Conservation (phyloP, 2,888 invertebrate species). For the Crocallis elinguaria region DNA sequence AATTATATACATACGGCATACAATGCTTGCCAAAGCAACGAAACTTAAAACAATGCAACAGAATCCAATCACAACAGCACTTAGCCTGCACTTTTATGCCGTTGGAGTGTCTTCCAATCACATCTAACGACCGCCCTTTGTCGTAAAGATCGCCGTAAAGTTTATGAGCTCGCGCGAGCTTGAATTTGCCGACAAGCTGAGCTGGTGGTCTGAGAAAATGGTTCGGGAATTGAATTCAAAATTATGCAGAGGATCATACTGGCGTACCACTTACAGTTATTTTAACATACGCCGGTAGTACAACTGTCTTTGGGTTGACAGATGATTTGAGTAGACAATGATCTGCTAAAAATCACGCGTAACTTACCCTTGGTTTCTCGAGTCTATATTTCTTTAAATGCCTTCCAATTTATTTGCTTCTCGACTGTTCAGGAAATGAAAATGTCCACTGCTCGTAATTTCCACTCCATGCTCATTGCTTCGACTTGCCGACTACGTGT, state of each 20-base stretch:
- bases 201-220: constrained; percentile 14
- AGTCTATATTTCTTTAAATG: neutral
- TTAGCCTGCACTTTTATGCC: constrained; percentile 26
- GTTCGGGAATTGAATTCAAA: neutral
- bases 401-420: neutral
- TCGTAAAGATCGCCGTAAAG: constrained; percentile 34
- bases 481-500: constrained; percentile 32
- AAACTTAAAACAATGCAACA: constrained; percentile 9
- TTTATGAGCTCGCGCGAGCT: constrained; percentile 29
- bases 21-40: neutral
- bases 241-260: neutral
- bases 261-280: too few species aligned
- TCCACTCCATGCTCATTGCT: constrained; percentile 18
- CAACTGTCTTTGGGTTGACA: too few species aligned
- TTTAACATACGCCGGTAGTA: neutral
- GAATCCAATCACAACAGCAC: constrained; percentile 23
- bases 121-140: constrained; percentile 29
- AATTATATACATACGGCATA: too few species aligned
- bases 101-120: constrained; percentile 35
- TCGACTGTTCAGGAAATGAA: constrained; percentile 5
- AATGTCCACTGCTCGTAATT: constrained; percentile 7
- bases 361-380: too few species aligned
- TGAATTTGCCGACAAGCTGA: constrained; percentile 5
- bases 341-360: neutral
- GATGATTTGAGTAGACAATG: neutral